These are phyloP conservation scores for Cheilosia pagana DNA, from an alignment of 2,888 invertebrate genomes.

Conservation along the genomic window DNA sequence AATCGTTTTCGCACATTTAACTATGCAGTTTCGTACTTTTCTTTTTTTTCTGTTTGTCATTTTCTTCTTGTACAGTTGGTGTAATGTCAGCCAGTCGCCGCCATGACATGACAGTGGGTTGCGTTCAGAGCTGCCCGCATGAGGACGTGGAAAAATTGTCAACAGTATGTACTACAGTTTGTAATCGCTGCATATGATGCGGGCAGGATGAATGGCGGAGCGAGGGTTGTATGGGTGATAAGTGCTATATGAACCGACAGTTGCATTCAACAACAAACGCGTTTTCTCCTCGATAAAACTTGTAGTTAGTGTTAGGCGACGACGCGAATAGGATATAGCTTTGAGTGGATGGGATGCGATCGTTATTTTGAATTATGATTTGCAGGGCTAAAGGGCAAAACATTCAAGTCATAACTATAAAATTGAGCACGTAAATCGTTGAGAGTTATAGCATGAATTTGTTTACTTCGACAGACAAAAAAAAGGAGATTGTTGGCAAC, in stretches of 20 bases:
- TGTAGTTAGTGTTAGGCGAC: neutral
- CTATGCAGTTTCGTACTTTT: conserved; percentile 45
- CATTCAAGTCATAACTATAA: too few species aligned
- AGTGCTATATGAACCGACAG: conserved; percentile 37
- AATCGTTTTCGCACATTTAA: conserved; percentile 74
- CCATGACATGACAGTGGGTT: conserved; percentile 29
- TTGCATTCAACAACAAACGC: neutral
- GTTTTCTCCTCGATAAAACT: conserved; percentile 15
- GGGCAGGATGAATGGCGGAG: neutral
- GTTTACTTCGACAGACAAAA: too few species aligned
- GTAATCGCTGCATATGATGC: conserved; percentile 40
- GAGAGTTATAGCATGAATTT: too few species aligned
- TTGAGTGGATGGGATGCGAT: conserved; percentile 11
- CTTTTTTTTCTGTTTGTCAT: conserved; percentile 17
- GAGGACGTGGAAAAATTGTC: conserved; percentile 44
- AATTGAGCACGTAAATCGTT: too few species aligned
- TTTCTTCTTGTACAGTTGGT: conserved; percentile 29
- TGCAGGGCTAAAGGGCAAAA: too few species aligned
- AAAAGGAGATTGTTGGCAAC: too few species aligned
- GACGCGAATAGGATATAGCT: neutral
- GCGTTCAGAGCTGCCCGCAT: conserved; percentile 7
- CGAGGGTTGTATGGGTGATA: conserved; percentile 13
- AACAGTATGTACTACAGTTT: conserved; percentile 33
- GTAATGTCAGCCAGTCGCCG: conserved; percentile 36
- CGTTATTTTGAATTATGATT: conserved; percentile 43